These are phyloP conservation scores for Acanthosepion esculentum DNA, from an alignment of 2,888 invertebrate species.

Conservation along the genomic window DNA sequence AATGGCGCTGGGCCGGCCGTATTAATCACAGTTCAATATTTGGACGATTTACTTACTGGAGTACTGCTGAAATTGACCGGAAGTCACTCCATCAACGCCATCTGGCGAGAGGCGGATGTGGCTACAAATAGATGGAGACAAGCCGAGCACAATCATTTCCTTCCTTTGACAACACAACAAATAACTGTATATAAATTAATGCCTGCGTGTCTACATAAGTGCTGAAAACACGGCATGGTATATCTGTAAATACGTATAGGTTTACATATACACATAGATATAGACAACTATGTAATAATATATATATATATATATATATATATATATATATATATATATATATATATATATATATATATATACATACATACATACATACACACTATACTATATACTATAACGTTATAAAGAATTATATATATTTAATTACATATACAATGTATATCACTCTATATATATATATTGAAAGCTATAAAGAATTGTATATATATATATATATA, in stretches of 20 bases:
- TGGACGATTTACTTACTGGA: background rate
- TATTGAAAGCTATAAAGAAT: too few species aligned
- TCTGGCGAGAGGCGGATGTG: background rate
- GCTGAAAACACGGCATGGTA: too few species aligned
- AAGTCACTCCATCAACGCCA: background rate
- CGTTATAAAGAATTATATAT: too few species aligned
- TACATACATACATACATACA: too few species aligned
- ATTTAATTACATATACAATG: too few species aligned
- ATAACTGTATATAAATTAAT: background rate
- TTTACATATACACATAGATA: background rate
- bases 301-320: background rate
- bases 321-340: too few species aligned
- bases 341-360: background rate
- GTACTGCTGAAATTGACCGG: background rate
- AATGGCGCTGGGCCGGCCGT: background rate
- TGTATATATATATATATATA: background rate
- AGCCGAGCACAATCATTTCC: slow-evolving; percentile 33
- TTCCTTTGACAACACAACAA: background rate
- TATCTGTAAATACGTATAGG: background rate
- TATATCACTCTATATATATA: too few species aligned
- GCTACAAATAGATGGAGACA: background rate
- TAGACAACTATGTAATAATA: background rate
- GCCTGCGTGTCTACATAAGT: background rate
- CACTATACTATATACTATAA: too few species aligned
- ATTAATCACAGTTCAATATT: background rate